Conservation (phyloP, 2,113 vertebrate species). For the Thymallus thymallus region DNA sequence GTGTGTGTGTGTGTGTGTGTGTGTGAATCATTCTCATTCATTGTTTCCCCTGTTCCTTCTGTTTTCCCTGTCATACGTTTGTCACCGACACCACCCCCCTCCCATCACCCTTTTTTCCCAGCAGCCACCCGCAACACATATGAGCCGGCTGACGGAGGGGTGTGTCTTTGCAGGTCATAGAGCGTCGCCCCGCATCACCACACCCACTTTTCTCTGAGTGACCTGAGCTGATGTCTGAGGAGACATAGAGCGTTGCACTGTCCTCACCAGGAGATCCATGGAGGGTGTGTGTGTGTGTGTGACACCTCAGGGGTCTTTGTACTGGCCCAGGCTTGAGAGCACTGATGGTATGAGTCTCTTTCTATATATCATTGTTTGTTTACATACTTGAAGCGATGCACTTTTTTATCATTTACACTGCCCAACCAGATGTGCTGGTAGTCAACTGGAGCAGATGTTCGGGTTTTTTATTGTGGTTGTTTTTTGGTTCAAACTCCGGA, state of each 20-base stretch:
- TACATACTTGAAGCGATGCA: constrained; percentile 78
- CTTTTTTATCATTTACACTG: constrained; percentile 60
- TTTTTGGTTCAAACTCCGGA: constrained; percentile 40
- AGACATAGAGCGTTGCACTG: constrained; percentile 31
- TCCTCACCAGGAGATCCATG: constrained; percentile 31
- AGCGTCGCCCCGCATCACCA: constrained; percentile 28
- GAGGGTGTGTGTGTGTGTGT: constrained; percentile 8
- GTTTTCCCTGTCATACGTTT: background rate
- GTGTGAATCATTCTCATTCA: constrained; percentile 58
- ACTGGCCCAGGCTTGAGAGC: constrained; percentile 49
- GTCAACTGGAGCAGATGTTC: constrained; percentile 25
- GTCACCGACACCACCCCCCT: constrained; percentile 31
- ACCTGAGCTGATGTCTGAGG: constrained; percentile 26
- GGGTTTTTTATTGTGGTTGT: constrained; percentile 25
- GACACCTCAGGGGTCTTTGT: constrained; percentile 61
- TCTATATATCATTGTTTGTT: constrained; percentile 52
- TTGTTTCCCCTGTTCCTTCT: constrained; percentile 59
- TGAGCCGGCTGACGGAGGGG: constrained; percentile 64
- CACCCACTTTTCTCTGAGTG: constrained; percentile 16
- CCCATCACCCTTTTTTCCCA: constrained; percentile 52
- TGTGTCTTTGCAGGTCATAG: constrained; percentile 76
- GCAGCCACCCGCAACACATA: constrained; percentile 69
- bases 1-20: constrained; percentile 30
- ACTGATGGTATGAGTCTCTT: constrained; percentile 38
- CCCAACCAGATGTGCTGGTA: constrained; percentile 28